Conservation (phyloP, 2,888 invertebrate genomes). For the Drosophila atripex region DNA sequence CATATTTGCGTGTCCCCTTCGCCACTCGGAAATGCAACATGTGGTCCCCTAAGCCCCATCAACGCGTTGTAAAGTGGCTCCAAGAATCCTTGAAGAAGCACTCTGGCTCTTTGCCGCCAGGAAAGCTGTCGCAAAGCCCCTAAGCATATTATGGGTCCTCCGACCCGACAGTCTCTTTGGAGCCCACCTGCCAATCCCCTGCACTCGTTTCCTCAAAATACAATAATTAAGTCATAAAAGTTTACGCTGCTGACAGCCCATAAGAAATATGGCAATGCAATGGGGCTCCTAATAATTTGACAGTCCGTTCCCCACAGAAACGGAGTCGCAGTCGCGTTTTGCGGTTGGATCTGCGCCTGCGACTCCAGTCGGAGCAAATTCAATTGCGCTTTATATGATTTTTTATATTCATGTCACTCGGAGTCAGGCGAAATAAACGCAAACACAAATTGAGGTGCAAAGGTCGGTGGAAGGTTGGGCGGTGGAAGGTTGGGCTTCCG, state of each 20-base stretch:
- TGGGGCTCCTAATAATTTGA: slow-evolving; percentile 74
- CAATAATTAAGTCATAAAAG: slow-evolving; percentile 73
- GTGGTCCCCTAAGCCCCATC: slow-evolving; percentile 55
- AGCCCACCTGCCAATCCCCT: slow-evolving; percentile 10
- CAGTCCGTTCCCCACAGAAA: slow-evolving; percentile 29
- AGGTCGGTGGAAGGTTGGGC: slow-evolving; percentile 8
- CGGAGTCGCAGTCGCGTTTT: slow-evolving; percentile 33
- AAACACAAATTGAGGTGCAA: slow-evolving; percentile 37
- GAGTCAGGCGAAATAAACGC: slow-evolving; percentile 46
- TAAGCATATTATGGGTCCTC: slow-evolving; percentile 65
- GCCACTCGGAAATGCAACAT: slow-evolving; percentile 65
- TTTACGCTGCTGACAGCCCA: slow-evolving; percentile 64
- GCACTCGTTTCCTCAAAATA: slow-evolving; percentile 24
- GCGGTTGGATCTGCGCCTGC: slow-evolving; percentile 54
- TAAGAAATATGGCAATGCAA: slow-evolving; percentile 65
- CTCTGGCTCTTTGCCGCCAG: slow-evolving; percentile 9
- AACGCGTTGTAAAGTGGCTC: slow-evolving; percentile 31
- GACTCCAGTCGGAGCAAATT: slow-evolving; percentile 77
- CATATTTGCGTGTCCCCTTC: slow-evolving; percentile 12
- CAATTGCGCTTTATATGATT: slow-evolving; percentile 80
- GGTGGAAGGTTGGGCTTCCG: slow-evolving; percentile 15
- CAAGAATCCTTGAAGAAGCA: slow-evolving; percentile 29
- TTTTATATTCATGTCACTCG: slow-evolving; percentile 71
- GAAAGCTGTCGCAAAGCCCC: slow-evolving; percentile 72
- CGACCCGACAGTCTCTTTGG: slow-evolving; percentile 1